Evolutionary conservation across 2,797 vertebrate genomes (phyloP), one percentile per base, ranked within the genome.

Genomic region (Echiichthys vipera): DNA sequence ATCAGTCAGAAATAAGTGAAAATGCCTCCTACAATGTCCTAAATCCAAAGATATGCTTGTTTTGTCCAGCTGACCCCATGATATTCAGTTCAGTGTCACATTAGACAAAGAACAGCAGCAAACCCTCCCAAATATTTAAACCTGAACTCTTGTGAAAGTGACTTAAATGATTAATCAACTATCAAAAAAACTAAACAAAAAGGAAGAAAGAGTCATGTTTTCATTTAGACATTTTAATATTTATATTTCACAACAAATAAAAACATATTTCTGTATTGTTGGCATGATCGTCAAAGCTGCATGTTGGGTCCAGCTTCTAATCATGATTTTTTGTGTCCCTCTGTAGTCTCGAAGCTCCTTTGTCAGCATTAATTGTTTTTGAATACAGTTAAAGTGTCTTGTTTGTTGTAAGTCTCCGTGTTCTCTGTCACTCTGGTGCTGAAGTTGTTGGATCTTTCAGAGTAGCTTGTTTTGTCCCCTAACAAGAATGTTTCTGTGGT

Each of bases 401-500:
- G 50, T 59, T 66, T 70, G 49, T 55, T 74, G 68, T 55, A n/a
- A 14, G 12, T 12, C 2, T 8, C n/a, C 17, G 56, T 85, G 67
- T 78, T 73, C 67, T 74, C 40, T 78, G 68, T 78, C 27, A 46
- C 63, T 45, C 8, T 22, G 43, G 64, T 42, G 43, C 57, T 36
- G 53, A 62, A 43, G 58, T 58, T 59, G 53, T 67, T 74, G 56
- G 61, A 64, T 70, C 65, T 51, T 40, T 47, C 25, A 66, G 51
- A 64, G 65, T 50, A 62, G 70, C 49, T 74, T 25, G 22, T 76
- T 74, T 80, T 61, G 65, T 77, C 55, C 46, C 53, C 71, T 46
- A 81, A 84, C 75, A 83, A 71, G 80, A 76, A 34, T 65, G 66
- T 72, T 72, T 84, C 66, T 78, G 74, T 85, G 81, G 79, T 82